phyloP scores from a whole-genome alignment of 2,797 vertebrate genomes.

The Caiman crocodilus region DNA sequence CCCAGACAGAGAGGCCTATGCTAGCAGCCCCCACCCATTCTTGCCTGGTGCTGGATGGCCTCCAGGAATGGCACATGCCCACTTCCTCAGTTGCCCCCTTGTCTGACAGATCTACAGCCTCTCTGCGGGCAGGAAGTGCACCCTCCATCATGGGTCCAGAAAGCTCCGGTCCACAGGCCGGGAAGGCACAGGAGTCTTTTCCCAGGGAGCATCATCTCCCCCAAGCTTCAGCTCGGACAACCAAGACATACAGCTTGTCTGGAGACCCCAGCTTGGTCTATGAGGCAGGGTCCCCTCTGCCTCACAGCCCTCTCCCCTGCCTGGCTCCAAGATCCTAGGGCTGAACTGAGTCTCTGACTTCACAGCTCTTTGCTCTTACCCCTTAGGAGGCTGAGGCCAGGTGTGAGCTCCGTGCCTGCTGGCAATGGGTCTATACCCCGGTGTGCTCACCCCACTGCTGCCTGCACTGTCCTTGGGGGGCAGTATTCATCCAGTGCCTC shows the following conservation, averaged over 20 bases:
- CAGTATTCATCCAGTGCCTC: background rate
- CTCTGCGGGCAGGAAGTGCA: too few species aligned
- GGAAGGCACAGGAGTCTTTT: background rate
- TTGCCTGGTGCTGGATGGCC: accelerated
- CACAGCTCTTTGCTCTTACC: background rate
- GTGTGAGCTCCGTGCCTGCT: background rate
- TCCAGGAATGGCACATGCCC: accelerated
- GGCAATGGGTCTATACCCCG: background rate
- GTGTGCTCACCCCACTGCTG: background rate
- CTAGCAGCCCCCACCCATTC: accelerated
- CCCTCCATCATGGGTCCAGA: too few species aligned
- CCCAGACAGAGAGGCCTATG: background rate
- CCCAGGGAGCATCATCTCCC: background rate
- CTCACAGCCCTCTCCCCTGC: too few species aligned
- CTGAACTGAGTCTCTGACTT: background rate
- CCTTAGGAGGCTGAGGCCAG: background rate
- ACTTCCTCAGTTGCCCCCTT: background rate
- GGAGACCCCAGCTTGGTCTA: too few species aligned
- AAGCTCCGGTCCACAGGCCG: background rate
- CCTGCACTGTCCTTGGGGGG: background rate
- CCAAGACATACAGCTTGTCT: too few species aligned
- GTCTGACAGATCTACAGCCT: background rate
- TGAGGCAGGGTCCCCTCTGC: too few species aligned
- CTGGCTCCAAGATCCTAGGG: background rate
- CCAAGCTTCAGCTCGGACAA: too few species aligned